Evolutionary conservation across 2,797 vertebrate genomes (phyloP).

Genomic region (Pantherophis vulpinus): DNA sequence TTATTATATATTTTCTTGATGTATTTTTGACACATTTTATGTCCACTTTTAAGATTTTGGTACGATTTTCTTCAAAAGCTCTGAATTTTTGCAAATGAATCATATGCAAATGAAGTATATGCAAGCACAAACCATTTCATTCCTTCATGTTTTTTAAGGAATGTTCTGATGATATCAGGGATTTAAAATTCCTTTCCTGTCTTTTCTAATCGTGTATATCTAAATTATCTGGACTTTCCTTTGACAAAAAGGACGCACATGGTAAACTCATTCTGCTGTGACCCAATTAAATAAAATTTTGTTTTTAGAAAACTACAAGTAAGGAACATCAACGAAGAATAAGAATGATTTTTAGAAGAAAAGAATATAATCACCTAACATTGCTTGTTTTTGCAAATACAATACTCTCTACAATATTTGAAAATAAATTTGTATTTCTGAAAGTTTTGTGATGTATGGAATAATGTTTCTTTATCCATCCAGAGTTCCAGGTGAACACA

Average conservation of each 20-base stretch:
- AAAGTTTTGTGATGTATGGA: not conserved
- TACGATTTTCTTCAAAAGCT: not conserved
- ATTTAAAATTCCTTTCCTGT: slow-evolving; percentile 30
- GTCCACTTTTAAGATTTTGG: not conserved
- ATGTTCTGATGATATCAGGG: not conserved
- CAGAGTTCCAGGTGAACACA: rapidly evolving
- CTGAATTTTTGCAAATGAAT: not conserved
- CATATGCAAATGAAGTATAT: not conserved
- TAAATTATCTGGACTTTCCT: slow-evolving; percentile 10
- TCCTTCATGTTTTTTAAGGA: slow-evolving; percentile 29
- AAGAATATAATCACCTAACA: slow-evolving; percentile 20
- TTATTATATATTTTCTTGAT: not conserved
- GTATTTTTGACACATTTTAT: not conserved
- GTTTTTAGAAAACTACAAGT: not conserved
- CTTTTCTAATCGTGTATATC: not conserved
- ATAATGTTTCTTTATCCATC: not conserved
- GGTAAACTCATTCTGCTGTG: not conserved
- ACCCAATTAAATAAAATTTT: slow-evolving; percentile 28
- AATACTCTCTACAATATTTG: slow-evolving; percentile 50
- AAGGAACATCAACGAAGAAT: slow-evolving; percentile 5
- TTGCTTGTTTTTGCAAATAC: slow-evolving; percentile 42
- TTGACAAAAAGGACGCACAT: not conserved
- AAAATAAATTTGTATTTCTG: slow-evolving; percentile 23
- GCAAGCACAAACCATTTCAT: not conserved
- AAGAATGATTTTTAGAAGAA: not conserved